A percentile compares a stretch with the other conserved stretches of the same genome.
These are phyloP conservation scores for Drepana arcuata DNA, from an alignment of 1,140 invertebrate species.

Conservation along the genomic window DNA sequence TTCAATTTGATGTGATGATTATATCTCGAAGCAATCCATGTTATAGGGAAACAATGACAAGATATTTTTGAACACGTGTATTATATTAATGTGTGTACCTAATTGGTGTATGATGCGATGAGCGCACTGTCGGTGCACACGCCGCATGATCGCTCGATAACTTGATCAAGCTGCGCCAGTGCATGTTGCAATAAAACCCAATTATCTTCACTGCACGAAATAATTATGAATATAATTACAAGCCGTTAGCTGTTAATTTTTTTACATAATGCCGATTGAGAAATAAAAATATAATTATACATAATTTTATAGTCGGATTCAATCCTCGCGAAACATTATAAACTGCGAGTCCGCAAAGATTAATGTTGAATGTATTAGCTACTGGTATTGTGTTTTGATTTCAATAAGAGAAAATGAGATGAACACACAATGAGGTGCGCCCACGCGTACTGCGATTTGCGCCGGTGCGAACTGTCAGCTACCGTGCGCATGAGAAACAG, in stretches of 20 bases:
- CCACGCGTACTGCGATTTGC: slow-evolving; percentile 39
- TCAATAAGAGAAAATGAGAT: slow-evolving; percentile 53
- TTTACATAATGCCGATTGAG: no score
- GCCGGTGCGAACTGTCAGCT: slow-evolving; percentile 44
- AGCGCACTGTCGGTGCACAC: no score
- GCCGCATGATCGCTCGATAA: slow-evolving; percentile 16
- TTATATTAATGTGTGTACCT: no score
- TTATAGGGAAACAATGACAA: no score
- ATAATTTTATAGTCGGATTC: neutral
- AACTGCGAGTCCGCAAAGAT: slow-evolving; percentile 25
- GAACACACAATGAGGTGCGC: slow-evolving; percentile 42
- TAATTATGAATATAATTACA: slow-evolving; percentile 16
- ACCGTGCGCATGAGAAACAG: slow-evolving; percentile 30
- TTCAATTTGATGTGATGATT: no score
- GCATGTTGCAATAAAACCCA: slow-evolving; percentile 23
- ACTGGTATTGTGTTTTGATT: slow-evolving; percentile 36
- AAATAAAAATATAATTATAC: no score
- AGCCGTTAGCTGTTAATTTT: no score
- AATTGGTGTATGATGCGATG: no score
- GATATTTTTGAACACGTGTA: no score
- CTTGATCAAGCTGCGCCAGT: slow-evolving; percentile 11
- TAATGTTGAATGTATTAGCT: slow-evolving; percentile 42
- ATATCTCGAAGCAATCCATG: no score
- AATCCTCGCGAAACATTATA: neutral
- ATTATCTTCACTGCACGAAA: slow-evolving; percentile 17